Conservation (phyloP, 2,888 invertebrate species). For the Prostheceraeus crozeri region DNA sequence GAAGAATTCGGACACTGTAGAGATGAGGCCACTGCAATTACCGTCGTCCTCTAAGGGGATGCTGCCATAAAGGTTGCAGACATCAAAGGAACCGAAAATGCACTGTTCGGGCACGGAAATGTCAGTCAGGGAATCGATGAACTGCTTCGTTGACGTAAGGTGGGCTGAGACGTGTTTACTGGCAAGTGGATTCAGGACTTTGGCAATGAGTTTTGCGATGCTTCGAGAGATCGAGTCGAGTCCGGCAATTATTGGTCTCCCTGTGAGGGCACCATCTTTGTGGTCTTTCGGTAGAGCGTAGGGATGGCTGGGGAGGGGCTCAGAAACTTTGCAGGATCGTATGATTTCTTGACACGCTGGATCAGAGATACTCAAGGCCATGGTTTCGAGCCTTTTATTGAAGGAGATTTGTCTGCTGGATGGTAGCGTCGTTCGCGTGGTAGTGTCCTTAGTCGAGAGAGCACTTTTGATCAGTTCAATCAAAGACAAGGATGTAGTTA, state of each 20-base stretch:
- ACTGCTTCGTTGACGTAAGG: conserved; percentile 23
- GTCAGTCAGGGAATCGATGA: conserved; percentile 10
- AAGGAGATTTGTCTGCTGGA: no score
- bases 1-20: conserved; percentile 21
- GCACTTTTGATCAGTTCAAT: no score
- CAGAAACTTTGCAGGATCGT: no score
- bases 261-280: no score
- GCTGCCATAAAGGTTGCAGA: conserved; percentile 23
- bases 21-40: conserved; percentile 22
- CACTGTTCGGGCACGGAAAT: conserved; percentile 8
- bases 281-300: no score
- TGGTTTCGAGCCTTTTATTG: no score
- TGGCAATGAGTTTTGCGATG: conserved; percentile 2
- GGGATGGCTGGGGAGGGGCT: no score
- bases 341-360: no score
- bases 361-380: no score
- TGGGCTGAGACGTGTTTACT: neutral
- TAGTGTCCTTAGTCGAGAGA: no score
- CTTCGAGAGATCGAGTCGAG: neutral
- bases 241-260: neutral
- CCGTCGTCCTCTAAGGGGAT: conserved; percentile 19
- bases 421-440: no score
- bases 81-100: conserved; percentile 9
- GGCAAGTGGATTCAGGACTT: neutral
- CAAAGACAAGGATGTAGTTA: conserved; percentile 17